These are phyloP conservation scores for Periphyllus acericola DNA, from an alignment of 2,888 invertebrate genomes.

Conservation along the genomic window DNA sequence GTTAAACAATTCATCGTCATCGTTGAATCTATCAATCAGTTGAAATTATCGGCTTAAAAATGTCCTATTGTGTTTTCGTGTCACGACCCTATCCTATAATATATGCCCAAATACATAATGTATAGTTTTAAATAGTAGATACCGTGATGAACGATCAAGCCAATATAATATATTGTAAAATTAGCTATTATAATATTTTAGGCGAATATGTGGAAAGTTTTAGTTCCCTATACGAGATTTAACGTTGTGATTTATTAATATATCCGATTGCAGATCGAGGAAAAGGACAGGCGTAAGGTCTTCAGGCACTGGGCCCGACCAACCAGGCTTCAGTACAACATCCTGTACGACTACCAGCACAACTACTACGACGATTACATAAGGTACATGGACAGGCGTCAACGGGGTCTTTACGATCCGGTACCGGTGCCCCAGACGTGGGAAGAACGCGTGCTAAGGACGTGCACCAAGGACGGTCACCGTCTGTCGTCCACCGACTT, in stretches of 20 bases:
- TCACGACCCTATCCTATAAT: too few relatives aligned
- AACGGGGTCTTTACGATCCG: conserved; percentile 75
- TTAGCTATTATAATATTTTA: too few relatives aligned
- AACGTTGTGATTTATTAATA: not conserved
- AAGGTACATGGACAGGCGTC: conserved; percentile 81
- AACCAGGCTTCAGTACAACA: conserved; percentile 82
- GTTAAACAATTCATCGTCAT: too few relatives aligned
- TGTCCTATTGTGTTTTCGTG: too few relatives aligned
- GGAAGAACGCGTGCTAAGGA: conserved; percentile 83
- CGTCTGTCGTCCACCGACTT: conserved; percentile 62
- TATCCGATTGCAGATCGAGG: conserved; percentile 53
- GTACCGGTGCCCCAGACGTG: conserved; percentile 84
- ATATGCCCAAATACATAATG: too few relatives aligned
- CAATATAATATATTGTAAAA: too few relatives aligned
- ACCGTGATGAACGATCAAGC: too few relatives aligned
- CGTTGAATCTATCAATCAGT: too few relatives aligned
- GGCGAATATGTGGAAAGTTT: too few relatives aligned
- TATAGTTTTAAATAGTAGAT: too few relatives aligned
- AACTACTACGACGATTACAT: conserved; percentile 89
- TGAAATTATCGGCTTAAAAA: too few relatives aligned
- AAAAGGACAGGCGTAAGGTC: conserved; percentile 68
- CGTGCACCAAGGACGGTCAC: conserved; percentile 69
- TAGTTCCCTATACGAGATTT: too few relatives aligned
- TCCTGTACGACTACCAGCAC: conserved; percentile 83
- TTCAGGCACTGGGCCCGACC: conserved; percentile 89